Evolutionary conservation across 2,797 vertebrate genomes (phyloP).

Genomic region (Hippoglossus hippoglossus): DNA sequence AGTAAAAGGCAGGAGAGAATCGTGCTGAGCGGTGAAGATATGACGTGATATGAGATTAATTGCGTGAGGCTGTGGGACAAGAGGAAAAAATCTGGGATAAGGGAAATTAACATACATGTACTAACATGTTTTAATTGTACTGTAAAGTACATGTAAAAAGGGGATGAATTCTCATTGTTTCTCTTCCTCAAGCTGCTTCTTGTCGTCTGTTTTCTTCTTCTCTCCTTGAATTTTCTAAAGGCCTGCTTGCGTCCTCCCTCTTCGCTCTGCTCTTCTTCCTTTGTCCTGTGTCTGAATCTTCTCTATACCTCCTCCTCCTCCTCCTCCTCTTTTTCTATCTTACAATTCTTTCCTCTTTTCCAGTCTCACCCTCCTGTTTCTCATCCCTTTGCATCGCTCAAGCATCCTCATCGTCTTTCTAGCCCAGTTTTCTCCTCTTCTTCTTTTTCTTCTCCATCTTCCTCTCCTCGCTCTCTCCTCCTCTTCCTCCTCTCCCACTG

Average conservation of each 20-base stretch:
- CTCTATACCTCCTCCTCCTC: slow-evolving; percentile 4
- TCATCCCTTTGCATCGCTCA: neutral
- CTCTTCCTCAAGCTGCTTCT: neutral
- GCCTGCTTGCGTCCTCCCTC: neutral
- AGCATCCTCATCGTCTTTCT: neutral
- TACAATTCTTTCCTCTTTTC: slow-evolving; percentile 2
- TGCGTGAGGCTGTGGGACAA: slow-evolving; percentile 10
- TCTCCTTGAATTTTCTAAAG: neutral
- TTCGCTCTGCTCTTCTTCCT: slow-evolving; percentile 1
- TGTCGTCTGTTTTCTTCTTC: neutral
- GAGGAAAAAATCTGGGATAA: neutral
- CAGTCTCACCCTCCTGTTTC: neutral
- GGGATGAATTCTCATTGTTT: too few species aligned
- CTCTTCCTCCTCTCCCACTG: slow-evolving; percentile 60
- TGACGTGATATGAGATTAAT: slow-evolving; percentile 41
- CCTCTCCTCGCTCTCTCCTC: slow-evolving; percentile 11
- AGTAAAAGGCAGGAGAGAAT: slow-evolving; percentile 10
- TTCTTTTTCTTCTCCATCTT: slow-evolving; percentile 10
- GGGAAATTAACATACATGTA: neutral
- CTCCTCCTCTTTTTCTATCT: slow-evolving; percentile 6
- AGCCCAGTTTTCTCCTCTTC: neutral
- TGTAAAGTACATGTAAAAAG: neutral
- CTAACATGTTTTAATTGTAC: slow-evolving; percentile 1
- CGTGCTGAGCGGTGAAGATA: slow-evolving; percentile 1
- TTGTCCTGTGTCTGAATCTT: neutral